phyloP scores from a whole-genome alignment of 2,113 vertebrate species.

The Puffinus mauretanicus region DNA sequence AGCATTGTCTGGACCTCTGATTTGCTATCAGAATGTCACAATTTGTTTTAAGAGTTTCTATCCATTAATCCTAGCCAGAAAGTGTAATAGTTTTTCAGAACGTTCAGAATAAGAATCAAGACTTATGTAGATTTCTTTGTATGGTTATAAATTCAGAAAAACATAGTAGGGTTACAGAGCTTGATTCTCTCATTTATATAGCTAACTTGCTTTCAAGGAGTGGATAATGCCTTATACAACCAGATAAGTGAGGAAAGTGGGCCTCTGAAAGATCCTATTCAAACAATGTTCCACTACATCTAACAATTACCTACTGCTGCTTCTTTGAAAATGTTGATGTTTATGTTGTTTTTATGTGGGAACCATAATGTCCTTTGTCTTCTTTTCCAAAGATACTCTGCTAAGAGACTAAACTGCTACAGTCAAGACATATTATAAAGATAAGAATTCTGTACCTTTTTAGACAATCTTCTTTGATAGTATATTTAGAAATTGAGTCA shows the following conservation, averaged over 20 bases:
- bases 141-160: not conserved
- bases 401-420: not conserved
- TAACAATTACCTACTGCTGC: not conserved
- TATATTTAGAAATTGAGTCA: conserved; percentile 7
- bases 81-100: not conserved
- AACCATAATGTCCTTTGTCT: not conserved
- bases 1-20: not conserved
- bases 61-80: not conserved
- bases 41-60: not conserved
- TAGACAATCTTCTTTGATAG: not conserved
- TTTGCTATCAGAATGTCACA: not conserved
- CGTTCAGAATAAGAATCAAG: not conserved
- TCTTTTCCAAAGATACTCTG: not conserved
- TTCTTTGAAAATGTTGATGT: not conserved
- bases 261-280: not conserved
- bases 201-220: not conserved
- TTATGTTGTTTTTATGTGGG: not conserved
- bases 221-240: not conserved
- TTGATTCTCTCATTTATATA: not conserved
- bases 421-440: not conserved
- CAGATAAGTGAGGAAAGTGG: not conserved
- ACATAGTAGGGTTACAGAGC: not conserved
- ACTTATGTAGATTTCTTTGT: not conserved
- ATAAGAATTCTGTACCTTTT: not conserved
- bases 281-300: not conserved